phyloP scores from a whole-genome alignment of 2,888 invertebrate species.

The Tromatobia lineatoria region DNA sequence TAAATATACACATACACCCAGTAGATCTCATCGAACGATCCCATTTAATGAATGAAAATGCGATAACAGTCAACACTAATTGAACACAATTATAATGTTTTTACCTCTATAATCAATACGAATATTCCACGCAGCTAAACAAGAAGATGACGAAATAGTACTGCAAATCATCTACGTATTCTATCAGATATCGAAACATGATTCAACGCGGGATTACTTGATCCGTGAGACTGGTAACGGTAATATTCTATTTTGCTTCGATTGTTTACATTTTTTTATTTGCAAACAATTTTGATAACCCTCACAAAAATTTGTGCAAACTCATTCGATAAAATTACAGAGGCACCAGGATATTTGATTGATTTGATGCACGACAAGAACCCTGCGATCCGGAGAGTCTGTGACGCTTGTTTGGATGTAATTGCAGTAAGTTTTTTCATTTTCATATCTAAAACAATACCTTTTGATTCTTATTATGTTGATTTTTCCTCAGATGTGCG shows the following conservation, averaged over 20 bases:
- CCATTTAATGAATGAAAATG: background rate
- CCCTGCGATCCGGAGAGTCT: slow-evolving; percentile 96
- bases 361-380: slow-evolving; percentile 99
- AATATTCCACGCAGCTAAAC: slow-evolving; percentile 88
- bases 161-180: slow-evolving; percentile 98
- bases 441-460: background rate
- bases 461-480: slow-evolving; percentile 21
- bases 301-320: background rate
- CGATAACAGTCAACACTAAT: background rate
- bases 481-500: slow-evolving; percentile 87
- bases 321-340: slow-evolving; percentile 85
- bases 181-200: slow-evolving; percentile 94
- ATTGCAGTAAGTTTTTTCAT: slow-evolving; percentile 90
- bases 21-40: background rate
- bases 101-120: background rate
- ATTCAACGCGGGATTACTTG: slow-evolving; percentile 92
- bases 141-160: slow-evolving; percentile 99
- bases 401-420: slow-evolving; percentile 97
- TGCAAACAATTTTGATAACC: slow-evolving; percentile 19
- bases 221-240: slow-evolving; percentile 93
- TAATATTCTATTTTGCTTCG: slow-evolving; percentile 70
- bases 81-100: slow-evolving; percentile 24
- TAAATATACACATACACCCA: background rate
- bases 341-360: slow-evolving; percentile 97
- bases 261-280: slow-evolving; percentile 35